Evolutionary conservation across 2,113 vertebrate species (phyloP).

Genomic region (Eretmochelys imbricata): DNA sequence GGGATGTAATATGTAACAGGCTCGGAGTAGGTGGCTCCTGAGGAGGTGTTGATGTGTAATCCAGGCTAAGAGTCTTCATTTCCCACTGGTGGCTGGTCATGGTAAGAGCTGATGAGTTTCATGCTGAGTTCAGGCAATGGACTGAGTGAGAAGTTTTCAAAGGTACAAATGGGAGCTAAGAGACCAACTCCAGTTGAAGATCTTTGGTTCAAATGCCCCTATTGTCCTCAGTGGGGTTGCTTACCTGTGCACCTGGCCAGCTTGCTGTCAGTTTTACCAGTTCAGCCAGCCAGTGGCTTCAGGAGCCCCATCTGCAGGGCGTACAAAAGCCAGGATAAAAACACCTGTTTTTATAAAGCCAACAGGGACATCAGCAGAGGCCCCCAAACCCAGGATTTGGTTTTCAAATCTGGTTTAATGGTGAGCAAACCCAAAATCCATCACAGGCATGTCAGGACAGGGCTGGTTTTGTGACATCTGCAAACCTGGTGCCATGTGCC

Average conservation of each 20-base stretch:
- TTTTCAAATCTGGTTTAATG: background rate
- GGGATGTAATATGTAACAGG: background rate
- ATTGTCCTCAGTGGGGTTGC: background rate
- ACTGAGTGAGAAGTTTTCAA: fast-evolving
- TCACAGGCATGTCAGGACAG: fast-evolving
- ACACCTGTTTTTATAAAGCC: background rate
- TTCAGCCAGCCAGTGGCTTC: background rate
- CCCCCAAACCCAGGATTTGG: background rate
- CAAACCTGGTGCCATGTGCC: background rate
- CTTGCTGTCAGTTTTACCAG: background rate
- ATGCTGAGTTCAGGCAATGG: background rate
- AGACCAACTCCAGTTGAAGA: background rate
- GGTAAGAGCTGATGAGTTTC: too few relatives aligned
- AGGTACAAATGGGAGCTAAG: background rate
- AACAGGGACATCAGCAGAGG: background rate
- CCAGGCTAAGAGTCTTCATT: background rate
- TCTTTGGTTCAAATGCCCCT: background rate
- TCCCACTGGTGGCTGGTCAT: too few relatives aligned
- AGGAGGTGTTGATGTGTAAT: background rate
- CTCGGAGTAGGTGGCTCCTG: background rate
- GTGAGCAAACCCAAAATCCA: background rate
- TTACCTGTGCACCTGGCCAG: background rate
- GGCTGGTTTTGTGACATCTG: background rate
- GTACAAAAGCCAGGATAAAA: background rate
- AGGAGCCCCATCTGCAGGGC: background rate